Conservation (phyloP, 2,113 vertebrate genomes). For the Lampris megalopsis region DNA sequence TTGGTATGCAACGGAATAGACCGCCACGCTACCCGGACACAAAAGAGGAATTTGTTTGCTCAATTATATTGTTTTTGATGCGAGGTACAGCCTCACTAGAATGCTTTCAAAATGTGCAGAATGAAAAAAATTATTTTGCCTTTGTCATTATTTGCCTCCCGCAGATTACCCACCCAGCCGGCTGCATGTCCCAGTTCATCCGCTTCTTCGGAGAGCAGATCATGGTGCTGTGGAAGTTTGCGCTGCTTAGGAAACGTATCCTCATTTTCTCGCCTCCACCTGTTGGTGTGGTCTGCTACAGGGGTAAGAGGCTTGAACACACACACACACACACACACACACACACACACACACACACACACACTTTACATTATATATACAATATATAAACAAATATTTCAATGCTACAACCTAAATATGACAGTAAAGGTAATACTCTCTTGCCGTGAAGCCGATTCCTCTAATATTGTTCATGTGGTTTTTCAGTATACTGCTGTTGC, state of each 20-base stretch:
- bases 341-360: not conserved
- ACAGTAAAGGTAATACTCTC: not conserved
- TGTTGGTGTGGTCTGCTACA: constrained; percentile 96
- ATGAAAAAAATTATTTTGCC: not conserved
- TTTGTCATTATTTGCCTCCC: not conserved
- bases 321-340: not conserved
- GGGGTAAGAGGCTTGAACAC: constrained; percentile 83
- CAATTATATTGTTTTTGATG: not conserved
- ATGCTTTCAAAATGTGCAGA: not conserved
- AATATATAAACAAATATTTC: not conserved
- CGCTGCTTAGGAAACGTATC: constrained; percentile 94
- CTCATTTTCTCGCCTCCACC: constrained; percentile 97
- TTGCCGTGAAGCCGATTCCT: not conserved
- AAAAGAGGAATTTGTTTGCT: too few relatives aligned
- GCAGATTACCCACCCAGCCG: constrained; percentile 98
- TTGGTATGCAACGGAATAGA: too few relatives aligned
- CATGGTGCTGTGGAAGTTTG: constrained; percentile 97
- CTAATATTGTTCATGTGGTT: not conserved
- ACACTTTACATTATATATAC: too few relatives aligned
- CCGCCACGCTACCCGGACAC: too few relatives aligned
- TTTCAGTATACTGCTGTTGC: constrained; percentile 97
- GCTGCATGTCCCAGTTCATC: constrained; percentile 99
- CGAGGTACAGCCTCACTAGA: not conserved
- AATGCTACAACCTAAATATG: not conserved
- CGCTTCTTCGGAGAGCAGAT: constrained; percentile 99